phyloP scores from a whole-genome alignment of 2,888 invertebrate genomes.

The Asteroscopus sphinx region DNA sequence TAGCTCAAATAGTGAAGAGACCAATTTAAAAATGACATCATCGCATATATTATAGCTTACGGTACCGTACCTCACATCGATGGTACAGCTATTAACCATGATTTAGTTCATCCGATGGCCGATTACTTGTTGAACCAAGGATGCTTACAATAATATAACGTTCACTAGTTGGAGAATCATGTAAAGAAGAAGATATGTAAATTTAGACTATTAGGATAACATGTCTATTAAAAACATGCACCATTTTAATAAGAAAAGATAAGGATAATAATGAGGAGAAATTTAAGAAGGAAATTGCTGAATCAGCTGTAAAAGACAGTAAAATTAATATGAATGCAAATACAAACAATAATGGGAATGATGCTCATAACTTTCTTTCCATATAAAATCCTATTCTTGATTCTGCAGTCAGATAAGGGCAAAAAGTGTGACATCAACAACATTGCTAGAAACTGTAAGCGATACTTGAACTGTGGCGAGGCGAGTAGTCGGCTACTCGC shows the following conservation, averaged over 20 bases:
- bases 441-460: constrained; percentile 41
- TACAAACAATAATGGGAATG: too few relatives aligned
- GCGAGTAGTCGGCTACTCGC: constrained; percentile 21
- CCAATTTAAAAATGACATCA: constrained; percentile 33
- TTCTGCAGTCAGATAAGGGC: constrained; percentile 22
- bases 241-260: too few relatives aligned
- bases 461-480: constrained; percentile 42
- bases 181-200: too few relatives aligned
- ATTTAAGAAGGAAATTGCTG: too few relatives aligned
- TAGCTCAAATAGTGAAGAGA: constrained; percentile 2
- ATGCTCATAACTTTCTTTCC: too few relatives aligned
- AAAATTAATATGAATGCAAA: too few relatives aligned
- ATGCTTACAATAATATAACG: too few relatives aligned
- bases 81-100: constrained; percentile 18
- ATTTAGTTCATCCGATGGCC: constrained; percentile 17
- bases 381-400: not conserved
- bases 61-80: constrained; percentile 24
- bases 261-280: too few relatives aligned
- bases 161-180: too few relatives aligned
- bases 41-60: constrained; percentile 29
- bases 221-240: too few relatives aligned
- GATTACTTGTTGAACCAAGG: not conserved
- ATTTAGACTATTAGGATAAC: too few relatives aligned
- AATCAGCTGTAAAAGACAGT: too few relatives aligned
- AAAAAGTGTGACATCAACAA: constrained; percentile 44